Evolutionary conservation across 2,888 invertebrate genomes (phyloP).

Genomic region (Notocelia uddmanniana): DNA sequence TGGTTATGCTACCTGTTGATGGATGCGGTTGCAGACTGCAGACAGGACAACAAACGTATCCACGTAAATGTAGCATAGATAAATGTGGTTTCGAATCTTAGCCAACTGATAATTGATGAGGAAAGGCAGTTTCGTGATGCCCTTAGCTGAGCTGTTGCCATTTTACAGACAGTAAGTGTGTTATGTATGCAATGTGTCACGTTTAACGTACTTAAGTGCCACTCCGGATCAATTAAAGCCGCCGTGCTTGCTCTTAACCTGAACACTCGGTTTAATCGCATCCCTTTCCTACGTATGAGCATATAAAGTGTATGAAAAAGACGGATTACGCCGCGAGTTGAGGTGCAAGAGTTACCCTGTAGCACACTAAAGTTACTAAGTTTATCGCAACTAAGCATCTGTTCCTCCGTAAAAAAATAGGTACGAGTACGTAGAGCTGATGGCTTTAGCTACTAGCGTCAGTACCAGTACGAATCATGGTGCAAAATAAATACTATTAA

Average conservation of each 20-base stretch:
- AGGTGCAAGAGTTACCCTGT: slow-evolving; percentile 15
- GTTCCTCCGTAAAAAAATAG: not conserved
- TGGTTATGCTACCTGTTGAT: slow-evolving; percentile 9
- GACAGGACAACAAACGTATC: not conserved
- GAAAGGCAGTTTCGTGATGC: slow-evolving; percentile 23
- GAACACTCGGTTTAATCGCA: slow-evolving; percentile 12
- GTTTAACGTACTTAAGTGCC: slow-evolving; percentile 23
- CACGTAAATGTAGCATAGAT: not conserved
- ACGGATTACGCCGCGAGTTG: slow-evolving; percentile 5
- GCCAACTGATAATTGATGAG: slow-evolving; percentile 18
- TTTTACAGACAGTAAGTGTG: slow-evolving; percentile 35
- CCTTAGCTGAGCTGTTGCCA: slow-evolving; percentile 27
- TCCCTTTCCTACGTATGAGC: not conserved
- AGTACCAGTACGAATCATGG: not conserved
- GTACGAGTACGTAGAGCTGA: not conserved
- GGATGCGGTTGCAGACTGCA: too few species aligned
- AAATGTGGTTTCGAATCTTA: slow-evolving; percentile 24
- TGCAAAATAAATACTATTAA: not conserved
- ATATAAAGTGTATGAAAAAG: slow-evolving; percentile 3
- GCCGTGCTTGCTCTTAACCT: slow-evolving; percentile 25
- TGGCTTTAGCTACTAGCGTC: not conserved
- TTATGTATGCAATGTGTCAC: slow-evolving; percentile 23
- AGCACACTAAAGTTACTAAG: slow-evolving; percentile 27
- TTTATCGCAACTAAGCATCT: not conserved
- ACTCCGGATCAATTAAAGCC: slow-evolving; percentile 38